phyloP scores from a whole-genome alignment of 2,113 vertebrate species.

The Garra rufa region DNA sequence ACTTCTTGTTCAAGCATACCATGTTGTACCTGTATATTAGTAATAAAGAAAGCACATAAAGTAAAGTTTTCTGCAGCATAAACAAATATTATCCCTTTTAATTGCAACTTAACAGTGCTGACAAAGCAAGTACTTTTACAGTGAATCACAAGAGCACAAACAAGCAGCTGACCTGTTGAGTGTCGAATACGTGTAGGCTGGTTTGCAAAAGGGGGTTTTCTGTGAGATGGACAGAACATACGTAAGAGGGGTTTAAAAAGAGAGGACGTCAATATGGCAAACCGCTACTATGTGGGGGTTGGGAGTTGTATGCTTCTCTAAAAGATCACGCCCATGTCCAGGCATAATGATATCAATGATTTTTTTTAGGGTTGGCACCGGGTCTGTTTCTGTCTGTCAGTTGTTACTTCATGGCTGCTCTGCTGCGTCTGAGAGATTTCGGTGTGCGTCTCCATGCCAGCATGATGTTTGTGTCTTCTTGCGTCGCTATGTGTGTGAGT shows the following conservation, averaged over 20 bases:
- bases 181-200: slow-evolving; percentile 61
- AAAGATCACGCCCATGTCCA: slow-evolving; percentile 17
- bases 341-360: not conserved
- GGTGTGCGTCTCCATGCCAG: slow-evolving; percentile 15
- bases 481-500: slow-evolving; percentile 43
- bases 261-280: slow-evolving; percentile 57
- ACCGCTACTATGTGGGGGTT: not conserved
- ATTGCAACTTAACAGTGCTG: slow-evolving; percentile 20
- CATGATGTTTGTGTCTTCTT: slow-evolving; percentile 20
- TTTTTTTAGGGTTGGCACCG: slow-evolving; percentile 5
- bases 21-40: not conserved
- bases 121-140: slow-evolving; percentile 40
- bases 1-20: slow-evolving; percentile 2
- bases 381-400: slow-evolving; percentile 32
- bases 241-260: slow-evolving; percentile 44
- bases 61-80: not conserved
- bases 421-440: slow-evolving; percentile 46
- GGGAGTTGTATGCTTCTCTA: slow-evolving; percentile 1
- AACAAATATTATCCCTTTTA: slow-evolving; percentile 3
- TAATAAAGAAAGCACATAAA: not conserved
- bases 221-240: slow-evolving; percentile 35
- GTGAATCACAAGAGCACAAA: slow-evolving; percentile 69
- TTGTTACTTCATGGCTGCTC: slow-evolving; percentile 19
- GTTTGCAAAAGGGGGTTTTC: slow-evolving; percentile 50
- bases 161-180: slow-evolving; percentile 73